Percentiles rank a stretch among this genome's conserved stretches.
These are phyloP conservation scores for Zaprionus obscuricornis DNA, from an alignment of 2,888 invertebrate genomes.

Conservation along the genomic window DNA sequence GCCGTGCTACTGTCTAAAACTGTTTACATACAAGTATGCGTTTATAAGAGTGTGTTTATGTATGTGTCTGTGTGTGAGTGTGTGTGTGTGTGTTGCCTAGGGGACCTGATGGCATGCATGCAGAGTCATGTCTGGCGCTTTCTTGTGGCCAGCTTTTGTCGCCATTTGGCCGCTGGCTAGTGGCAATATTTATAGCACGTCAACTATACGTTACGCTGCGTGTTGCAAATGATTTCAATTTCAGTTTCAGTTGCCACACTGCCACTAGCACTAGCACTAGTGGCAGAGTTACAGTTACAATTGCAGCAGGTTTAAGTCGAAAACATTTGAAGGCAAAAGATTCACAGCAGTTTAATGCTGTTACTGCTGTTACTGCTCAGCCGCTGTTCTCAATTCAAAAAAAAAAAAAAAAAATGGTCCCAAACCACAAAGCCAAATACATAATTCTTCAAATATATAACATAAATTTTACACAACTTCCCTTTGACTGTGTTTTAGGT, in stretches of 20 bases:
- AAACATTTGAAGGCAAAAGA: background rate
- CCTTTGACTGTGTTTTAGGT: slow-evolving; percentile 29
- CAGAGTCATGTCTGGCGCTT: slow-evolving; percentile 44
- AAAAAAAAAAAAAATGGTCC: too few relatives aligned
- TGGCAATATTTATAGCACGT: slow-evolving; percentile 61
- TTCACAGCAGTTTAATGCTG: slow-evolving; percentile 10
- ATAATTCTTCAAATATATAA: slow-evolving; percentile 59
- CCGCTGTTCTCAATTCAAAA: slow-evolving; percentile 46
- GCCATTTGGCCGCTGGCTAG: slow-evolving; percentile 49
- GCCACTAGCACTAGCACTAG: too few relatives aligned
- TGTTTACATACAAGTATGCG: slow-evolving; percentile 40
- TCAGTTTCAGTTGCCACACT: slow-evolving; percentile 13
- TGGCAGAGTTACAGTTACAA: too few relatives aligned
- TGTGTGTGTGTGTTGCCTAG: slow-evolving; percentile 16
- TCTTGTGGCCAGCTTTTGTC: slow-evolving; percentile 50
- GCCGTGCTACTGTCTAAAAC: slow-evolving; percentile 44
- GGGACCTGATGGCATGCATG: slow-evolving; percentile 42
- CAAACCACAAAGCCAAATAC: slow-evolving; percentile 48
- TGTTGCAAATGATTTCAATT: slow-evolving; percentile 59
- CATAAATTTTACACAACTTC: slow-evolving; percentile 57
- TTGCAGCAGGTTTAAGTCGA: slow-evolving; percentile 25
- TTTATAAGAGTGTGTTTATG: background rate
- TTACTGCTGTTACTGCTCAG: slow-evolving; percentile 21
- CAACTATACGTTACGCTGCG: slow-evolving; percentile 48
- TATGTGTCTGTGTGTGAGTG: slow-evolving; percentile 3